Evolutionary conservation across 2,888 invertebrate genomes (phyloP).

Genomic region (Heliconius aoede): DNA sequence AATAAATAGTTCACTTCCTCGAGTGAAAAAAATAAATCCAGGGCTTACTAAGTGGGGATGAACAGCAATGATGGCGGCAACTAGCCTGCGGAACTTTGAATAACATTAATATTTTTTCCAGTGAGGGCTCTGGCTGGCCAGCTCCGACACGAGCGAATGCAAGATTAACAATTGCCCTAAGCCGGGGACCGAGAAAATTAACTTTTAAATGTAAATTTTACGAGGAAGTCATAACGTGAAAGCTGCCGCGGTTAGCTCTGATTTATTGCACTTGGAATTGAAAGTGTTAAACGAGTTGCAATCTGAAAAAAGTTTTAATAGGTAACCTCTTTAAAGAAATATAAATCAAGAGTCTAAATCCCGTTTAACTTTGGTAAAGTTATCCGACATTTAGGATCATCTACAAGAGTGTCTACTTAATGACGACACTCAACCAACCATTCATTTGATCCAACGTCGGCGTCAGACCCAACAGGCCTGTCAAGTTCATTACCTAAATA

Average conservation of each 20-base stretch:
- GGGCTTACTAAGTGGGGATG: neutral
- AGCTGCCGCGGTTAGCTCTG: slow-evolving; percentile 81
- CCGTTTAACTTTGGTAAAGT: slow-evolving; percentile 72
- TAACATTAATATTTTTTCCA: slow-evolving; percentile 68
- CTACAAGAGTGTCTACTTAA: slow-evolving; percentile 72
- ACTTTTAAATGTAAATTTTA: slow-evolving; percentile 84
- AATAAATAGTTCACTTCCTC: too few relatives aligned
- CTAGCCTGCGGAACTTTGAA: slow-evolving; percentile 53
- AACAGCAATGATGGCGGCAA: slow-evolving; percentile 10
- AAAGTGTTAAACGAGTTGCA: slow-evolving; percentile 83
- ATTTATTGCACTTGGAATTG: slow-evolving; percentile 81
- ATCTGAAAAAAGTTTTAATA: slow-evolving; percentile 84
- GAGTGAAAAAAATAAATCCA: slow-evolving; percentile 16
- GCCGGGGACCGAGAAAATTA: slow-evolving; percentile 78
- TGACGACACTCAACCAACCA: slow-evolving; percentile 61
- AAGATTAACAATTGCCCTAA: slow-evolving; percentile 80
- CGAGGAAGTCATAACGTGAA: slow-evolving; percentile 82
- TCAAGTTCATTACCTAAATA: neutral
- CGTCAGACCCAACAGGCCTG: slow-evolving; percentile 31
- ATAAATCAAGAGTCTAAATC: slow-evolving; percentile 78
- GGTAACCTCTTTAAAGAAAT: slow-evolving; percentile 81
- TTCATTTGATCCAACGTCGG: slow-evolving; percentile 44
- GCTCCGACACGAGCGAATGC: slow-evolving; percentile 65
- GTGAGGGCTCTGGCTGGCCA: slow-evolving; percentile 44
- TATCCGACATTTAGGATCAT: slow-evolving; percentile 74